A percentile compares a stretch with the other conserved stretches of the same genome.
These are phyloP conservation scores for Solenopsis invicta DNA, from an alignment of 1,140 invertebrate genomes.

Conservation along the genomic window DNA sequence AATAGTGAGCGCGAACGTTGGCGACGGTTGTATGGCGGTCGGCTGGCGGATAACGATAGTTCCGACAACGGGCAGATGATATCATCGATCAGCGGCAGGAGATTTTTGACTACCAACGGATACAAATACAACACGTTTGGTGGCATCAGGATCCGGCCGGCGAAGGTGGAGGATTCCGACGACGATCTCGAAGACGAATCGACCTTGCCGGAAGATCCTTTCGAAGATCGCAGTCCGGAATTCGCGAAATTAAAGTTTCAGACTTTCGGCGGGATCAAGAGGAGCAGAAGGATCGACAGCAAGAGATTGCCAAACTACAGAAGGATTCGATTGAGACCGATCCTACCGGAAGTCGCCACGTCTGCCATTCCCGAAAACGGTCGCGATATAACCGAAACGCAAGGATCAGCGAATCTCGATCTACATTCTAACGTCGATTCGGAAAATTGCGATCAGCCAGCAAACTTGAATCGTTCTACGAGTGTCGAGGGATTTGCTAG, in stretches of 20 bases:
- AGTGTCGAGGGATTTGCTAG: conserved; percentile 32
- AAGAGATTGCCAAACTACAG: conserved; percentile 57
- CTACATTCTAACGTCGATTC: neutral
- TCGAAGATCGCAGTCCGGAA: neutral
- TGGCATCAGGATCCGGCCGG: conserved; percentile 73
- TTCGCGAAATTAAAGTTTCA: conserved; percentile 76
- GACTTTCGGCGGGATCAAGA: conserved; percentile 80
- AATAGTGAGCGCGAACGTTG: neutral
- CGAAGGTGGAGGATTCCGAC: conserved; percentile 39
- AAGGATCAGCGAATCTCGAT: neutral
- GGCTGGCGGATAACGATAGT: neutral
- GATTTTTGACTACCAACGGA: conserved; percentile 68
- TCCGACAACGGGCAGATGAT: conserved; percentile 55
- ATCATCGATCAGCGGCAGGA: conserved; percentile 62
- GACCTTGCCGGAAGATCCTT: neutral
- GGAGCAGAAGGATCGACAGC: conserved; percentile 50
- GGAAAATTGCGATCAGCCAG: neutral
- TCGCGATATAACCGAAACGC: neutral
- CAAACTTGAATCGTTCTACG: conserved; percentile 17
- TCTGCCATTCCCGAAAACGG: no score
- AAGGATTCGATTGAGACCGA: conserved; percentile 56
- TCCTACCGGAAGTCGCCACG: neutral
- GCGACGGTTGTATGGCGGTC: conserved; percentile 25
- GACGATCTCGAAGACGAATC: conserved; percentile 35
- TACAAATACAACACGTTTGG: conserved; percentile 81